Evolutionary conservation across 1,140 invertebrate genomes (phyloP).

Genomic region (Drosophila asahinai): DNA sequence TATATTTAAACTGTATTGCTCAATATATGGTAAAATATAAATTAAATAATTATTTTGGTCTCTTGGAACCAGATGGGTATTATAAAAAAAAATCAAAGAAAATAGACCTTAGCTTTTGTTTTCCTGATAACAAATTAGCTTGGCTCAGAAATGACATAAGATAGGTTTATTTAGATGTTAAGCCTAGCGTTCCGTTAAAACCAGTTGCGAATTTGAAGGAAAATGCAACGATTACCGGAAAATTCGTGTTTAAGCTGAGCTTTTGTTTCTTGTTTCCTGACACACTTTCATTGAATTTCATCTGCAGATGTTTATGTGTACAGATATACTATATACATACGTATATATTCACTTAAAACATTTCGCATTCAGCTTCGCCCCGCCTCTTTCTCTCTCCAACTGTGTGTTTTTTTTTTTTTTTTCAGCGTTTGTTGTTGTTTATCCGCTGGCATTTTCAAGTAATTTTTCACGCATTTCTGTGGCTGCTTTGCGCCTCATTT

Average conservation of each 20-base stretch:
- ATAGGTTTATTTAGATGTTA: background rate
- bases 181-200: too few species aligned
- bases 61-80: too few species aligned
- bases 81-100: too few species aligned
- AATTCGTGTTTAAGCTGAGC: too few species aligned
- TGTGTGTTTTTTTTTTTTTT: background rate
- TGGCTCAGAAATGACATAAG: too few species aligned
- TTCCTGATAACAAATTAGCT: too few species aligned
- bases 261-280: background rate
- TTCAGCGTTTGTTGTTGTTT: conserved; percentile 51
- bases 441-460: conserved; percentile 78
- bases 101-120: too few species aligned
- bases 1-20: too few species aligned
- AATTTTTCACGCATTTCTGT: conserved; percentile 82
- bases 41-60: too few species aligned
- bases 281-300: conserved; percentile 23
- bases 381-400: background rate
- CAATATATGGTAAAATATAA: too few species aligned
- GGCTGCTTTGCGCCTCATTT: conserved; percentile 81
- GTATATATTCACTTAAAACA: conserved; percentile 63
- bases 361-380: conserved; percentile 36
- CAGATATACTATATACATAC: conserved; percentile 22
- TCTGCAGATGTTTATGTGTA: conserved; percentile 17
- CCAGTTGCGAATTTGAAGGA: background rate
- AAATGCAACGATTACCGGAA: background rate